Conservation (phyloP, 2,113 vertebrate species). For the Centrocercus urophasianus region DNA sequence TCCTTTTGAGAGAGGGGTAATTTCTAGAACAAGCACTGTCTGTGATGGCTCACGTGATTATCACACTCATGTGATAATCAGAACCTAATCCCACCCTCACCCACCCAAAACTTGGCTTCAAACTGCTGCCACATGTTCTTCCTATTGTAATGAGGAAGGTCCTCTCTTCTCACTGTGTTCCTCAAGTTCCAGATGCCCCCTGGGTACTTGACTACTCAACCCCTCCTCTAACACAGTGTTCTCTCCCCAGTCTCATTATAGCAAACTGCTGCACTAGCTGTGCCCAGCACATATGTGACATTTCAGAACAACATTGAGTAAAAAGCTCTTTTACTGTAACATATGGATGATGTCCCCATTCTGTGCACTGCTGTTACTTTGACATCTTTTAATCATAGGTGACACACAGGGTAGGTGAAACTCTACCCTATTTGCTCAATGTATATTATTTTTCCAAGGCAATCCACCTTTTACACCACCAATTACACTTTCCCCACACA, state of each 20-base stretch:
- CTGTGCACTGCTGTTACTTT: not conserved
- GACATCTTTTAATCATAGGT: rapidly evolving
- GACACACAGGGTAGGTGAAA: not conserved
- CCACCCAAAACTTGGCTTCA: not conserved
- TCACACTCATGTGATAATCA: not conserved
- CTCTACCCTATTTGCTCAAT: not conserved
- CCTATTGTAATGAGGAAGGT: not conserved
- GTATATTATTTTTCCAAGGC: not conserved
- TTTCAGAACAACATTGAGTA: not conserved
- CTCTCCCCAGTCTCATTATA: not conserved
- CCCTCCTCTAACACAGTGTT: not conserved
- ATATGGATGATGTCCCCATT: not conserved
- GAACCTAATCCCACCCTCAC: not conserved
- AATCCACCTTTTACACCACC: not conserved
- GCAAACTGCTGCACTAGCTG: not conserved
- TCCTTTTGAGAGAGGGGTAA: not conserved
- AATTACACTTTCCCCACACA: not conserved
- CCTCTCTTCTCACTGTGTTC: rapidly evolving
- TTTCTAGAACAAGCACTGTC: not conserved
- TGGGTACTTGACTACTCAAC: not conserved
- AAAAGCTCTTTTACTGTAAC: not conserved
- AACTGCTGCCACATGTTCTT: not conserved
- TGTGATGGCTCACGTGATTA: not conserved
- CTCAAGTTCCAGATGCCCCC: not conserved
- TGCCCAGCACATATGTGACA: rapidly evolving